Evolutionary conservation across 2,797 vertebrate species (phyloP), one percentile per base, ranked within the genome.

Genomic region (Prionace glauca): DNA sequence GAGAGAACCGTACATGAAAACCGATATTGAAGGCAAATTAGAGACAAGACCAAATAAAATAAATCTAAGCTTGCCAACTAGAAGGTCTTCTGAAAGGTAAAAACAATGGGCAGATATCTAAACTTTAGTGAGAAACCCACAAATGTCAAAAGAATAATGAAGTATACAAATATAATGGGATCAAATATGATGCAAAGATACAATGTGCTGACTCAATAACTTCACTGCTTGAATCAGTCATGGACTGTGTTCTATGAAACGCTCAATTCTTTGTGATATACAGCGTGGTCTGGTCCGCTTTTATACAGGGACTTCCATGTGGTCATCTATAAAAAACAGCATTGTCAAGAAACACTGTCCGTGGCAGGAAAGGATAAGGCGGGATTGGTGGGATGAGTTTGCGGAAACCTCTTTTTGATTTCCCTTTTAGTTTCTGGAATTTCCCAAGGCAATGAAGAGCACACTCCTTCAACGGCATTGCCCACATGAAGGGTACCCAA

Each of bases 141-240:
- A 77, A 95, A 74, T 56, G 41, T 56, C 69, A 94, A 71, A 94
- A 36, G 62, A 92, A 92, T n/a, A 67, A 69, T n/a, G 41, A 90
- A 22, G n/a, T 65, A 16, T 41, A 69, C 36, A 92, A 92, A 92
- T 11, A 92, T 69, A 69, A 69, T 36, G 62, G 41, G 62, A 92
- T 41, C 65, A 92, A 69, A 41, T 36, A 41, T 20, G 20, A 20
- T 8, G 22, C 22, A 69, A 69, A 69, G 60, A n/a, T 36, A 69
- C 62, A 41, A 16, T 36, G 9, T 41, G n/a, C 62, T 69, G 62
- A 92, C 67, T 24, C n/a, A 67, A 65, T 32, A 92, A 24, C 62
- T 92, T 67, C 20, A 24, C 20, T 92, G 90, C 62, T 69, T 41
- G 56, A 29, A 90, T 32, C 56, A n/a, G 12, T 60, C 56, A 62